These are phyloP conservation scores for Danaus chrysippus DNA, from an alignment of 2,888 invertebrate species.

Conservation along the genomic window DNA sequence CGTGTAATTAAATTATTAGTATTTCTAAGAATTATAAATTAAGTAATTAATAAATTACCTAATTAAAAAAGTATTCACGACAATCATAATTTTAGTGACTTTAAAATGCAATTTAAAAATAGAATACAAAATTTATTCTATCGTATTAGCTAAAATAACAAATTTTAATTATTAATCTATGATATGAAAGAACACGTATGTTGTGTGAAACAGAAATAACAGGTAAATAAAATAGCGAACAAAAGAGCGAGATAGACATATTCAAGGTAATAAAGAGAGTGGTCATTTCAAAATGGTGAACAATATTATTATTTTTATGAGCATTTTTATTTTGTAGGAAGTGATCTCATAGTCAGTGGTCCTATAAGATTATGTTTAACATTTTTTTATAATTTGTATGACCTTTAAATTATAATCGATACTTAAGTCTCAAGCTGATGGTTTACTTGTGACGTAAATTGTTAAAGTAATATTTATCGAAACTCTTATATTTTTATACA, in stretches of 20 bases:
- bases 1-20: neutral
- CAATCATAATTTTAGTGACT: neutral
- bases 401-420: constrained; percentile 20
- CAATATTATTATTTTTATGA: constrained; percentile 54
- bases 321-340: constrained; percentile 50
- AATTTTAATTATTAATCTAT: constrained; percentile 44
- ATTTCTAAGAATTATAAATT: neutral
- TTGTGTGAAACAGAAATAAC: constrained; percentile 48
- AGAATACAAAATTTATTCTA: neutral
- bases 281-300: constrained; percentile 60
- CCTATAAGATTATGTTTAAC: constrained; percentile 31
- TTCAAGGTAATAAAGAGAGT: constrained; percentile 62
- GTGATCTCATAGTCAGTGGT: constrained; percentile 57
- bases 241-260: constrained; percentile 48
- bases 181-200: constrained; percentile 60
- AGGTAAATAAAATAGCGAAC: constrained; percentile 39
- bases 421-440: constrained; percentile 12
- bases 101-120: constrained; percentile 4
- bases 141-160: neutral
- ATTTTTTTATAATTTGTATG: neutral
- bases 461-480: constrained; percentile 1
- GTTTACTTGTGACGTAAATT: constrained; percentile 12
- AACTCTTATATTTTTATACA: too few relatives aligned
- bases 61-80: neutral
- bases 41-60: neutral